Evolutionary conservation across 2,888 invertebrate genomes (phyloP).

Genomic region (Caenorhabditis zanzibari): DNA sequence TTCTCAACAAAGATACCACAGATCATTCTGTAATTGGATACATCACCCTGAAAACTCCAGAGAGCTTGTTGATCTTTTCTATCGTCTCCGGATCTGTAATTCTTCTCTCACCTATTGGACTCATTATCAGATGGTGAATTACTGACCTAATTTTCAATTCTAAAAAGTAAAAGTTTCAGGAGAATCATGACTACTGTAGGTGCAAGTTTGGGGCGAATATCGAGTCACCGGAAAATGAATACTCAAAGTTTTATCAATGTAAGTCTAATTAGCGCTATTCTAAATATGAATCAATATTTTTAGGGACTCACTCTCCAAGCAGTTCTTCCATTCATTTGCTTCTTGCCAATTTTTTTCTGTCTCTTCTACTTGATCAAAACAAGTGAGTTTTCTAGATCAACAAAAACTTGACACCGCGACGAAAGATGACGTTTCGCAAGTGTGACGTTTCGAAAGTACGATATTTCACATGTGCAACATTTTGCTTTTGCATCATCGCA

Average conservation of each 20-base stretch:
- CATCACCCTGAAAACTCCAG: slow-evolving; percentile 6
- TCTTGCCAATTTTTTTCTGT: slow-evolving; percentile 16
- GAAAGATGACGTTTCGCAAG: too few relatives aligned
- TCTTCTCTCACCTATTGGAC: slow-evolving; percentile 7
- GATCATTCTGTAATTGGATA: slow-evolving; percentile 34
- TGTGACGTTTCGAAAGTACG: too few relatives aligned
- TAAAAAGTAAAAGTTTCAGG: background rate
- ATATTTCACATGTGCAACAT: too few relatives aligned
- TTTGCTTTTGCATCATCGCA: too few relatives aligned
- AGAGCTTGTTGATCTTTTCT: background rate
- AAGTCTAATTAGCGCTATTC: background rate
- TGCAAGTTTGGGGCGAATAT: background rate
- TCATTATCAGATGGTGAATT: slow-evolving; percentile 21
- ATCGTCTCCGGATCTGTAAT: background rate
- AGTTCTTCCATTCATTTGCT: slow-evolving; percentile 26
- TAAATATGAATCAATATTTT: background rate
- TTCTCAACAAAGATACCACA: background rate
- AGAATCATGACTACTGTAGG: background rate
- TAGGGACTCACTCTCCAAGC: slow-evolving; percentile 35
- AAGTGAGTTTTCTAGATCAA: background rate
- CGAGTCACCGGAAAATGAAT: background rate
- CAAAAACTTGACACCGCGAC: too few relatives aligned
- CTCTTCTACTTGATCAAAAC: slow-evolving; percentile 6
- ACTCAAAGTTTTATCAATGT: slow-evolving; percentile 24
- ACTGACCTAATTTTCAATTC: background rate